phyloP scores from a whole-genome alignment of 2,888 invertebrate genomes.

The Mayetiola destructor region DNA sequence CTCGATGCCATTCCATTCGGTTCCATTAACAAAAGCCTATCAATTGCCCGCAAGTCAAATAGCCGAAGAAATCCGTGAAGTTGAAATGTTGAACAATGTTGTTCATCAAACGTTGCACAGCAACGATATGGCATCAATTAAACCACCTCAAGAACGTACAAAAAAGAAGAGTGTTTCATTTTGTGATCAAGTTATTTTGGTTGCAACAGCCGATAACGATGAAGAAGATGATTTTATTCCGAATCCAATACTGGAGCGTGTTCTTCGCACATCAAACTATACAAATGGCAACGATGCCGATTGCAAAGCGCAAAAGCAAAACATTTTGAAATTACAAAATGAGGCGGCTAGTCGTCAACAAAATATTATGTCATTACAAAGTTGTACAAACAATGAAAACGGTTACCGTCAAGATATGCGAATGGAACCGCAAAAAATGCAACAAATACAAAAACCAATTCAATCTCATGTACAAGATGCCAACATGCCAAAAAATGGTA shows the following conservation, averaged over 20 bases:
- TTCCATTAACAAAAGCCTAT: conserved; percentile 27
- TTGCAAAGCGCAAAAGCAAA: conserved; percentile 29
- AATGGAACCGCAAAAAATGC: conserved; percentile 24
- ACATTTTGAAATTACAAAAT: conserved; percentile 38
- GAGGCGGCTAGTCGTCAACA: conserved; percentile 29
- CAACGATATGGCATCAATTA: conserved; percentile 32
- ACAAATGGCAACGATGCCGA: conserved; percentile 21
- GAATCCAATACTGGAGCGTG: conserved; percentile 77
- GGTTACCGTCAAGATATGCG: conserved; percentile 7
- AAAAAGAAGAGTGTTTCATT: conserved; percentile 92
- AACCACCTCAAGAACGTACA: neutral
- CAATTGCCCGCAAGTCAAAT: conserved; percentile 33
- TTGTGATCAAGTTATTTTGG: conserved; percentile 84
- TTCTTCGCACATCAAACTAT: conserved; percentile 65
- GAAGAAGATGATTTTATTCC: conserved; percentile 83
- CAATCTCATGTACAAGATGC: conserved; percentile 19
- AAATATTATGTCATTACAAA: conserved; percentile 34
- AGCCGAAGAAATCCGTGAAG: conserved; percentile 42
- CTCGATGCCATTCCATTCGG: conserved; percentile 13
- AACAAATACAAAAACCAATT: conserved; percentile 28
- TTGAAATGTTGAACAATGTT: conserved; percentile 41
- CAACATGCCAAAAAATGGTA: neutral
- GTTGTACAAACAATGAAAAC: neutral
- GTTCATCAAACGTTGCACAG: conserved; percentile 40
- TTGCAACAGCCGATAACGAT: conserved; percentile 84